Conservation (phyloP, 2,113 vertebrate species). For the Peromyscus californicus region DNA sequence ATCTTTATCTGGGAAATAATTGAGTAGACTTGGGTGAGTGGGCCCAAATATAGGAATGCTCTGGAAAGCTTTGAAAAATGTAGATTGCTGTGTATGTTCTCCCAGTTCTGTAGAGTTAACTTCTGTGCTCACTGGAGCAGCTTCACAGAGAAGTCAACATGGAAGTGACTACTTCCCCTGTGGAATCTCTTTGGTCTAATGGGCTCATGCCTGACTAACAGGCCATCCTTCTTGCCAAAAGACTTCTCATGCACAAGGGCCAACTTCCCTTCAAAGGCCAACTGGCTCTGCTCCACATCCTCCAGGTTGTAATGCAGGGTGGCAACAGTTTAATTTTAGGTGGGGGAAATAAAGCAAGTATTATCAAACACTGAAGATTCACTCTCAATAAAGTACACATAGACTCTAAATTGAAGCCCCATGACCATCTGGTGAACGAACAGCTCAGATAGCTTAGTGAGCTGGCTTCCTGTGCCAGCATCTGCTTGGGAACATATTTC, state of each 20-base stretch:
- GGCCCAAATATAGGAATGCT: neutral
- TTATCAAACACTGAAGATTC: neutral
- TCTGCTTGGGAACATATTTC: neutral
- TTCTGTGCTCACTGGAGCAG: neutral
- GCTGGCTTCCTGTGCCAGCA: neutral
- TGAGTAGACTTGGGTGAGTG: neutral
- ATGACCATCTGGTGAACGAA: neutral
- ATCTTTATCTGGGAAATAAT: neutral
- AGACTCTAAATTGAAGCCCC: neutral
- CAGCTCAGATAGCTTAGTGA: neutral
- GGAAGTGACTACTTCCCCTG: neutral
- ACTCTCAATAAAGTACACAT: neutral
- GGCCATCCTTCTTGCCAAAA: neutral
- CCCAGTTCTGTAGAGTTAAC: neutral
- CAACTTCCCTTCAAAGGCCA: neutral
- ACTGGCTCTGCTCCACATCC: neutral
- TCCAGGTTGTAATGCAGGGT: neutral
- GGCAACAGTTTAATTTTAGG: neutral
- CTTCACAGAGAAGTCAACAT: neutral
- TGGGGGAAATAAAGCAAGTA: neutral
- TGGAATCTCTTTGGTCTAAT: neutral
- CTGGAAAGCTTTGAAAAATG: neutral
- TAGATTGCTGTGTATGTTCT: neutral
- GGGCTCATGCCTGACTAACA: neutral
- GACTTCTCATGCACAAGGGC: neutral